Conservation (phyloP, 2,797 vertebrate genomes). For the Alectoris magna region DNA sequence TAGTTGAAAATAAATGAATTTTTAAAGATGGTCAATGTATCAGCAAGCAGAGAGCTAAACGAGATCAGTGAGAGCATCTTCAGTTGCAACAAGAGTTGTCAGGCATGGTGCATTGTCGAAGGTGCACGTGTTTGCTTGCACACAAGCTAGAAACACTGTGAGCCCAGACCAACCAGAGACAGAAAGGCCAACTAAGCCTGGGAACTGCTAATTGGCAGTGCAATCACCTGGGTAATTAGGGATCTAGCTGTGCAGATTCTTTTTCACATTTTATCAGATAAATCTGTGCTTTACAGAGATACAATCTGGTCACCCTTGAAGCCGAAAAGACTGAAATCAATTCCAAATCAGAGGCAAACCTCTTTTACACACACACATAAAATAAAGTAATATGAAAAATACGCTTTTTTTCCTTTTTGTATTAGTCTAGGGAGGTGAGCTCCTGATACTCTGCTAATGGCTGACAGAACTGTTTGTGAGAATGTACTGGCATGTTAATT, state of each 20-base stretch:
- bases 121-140: neutral
- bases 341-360: neutral
- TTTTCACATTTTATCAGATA: neutral
- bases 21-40: neutral
- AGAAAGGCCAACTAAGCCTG: neutral
- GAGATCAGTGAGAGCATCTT: neutral
- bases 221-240: neutral
- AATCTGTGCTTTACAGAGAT: neutral
- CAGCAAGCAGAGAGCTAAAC: neutral
- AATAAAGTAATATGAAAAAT: neutral
- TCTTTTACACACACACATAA: neutral
- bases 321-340: neutral
- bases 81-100: neutral
- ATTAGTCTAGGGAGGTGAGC: neutral
- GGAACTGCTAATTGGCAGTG: neutral
- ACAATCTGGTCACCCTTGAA: neutral
- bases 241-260: neutral
- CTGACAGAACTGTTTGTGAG: neutral
- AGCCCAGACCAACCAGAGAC: neutral
- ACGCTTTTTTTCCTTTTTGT: neutral
- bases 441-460: accelerated
- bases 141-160: accelerated
- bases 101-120: neutral
- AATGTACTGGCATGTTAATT: neutral
- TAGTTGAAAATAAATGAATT: neutral